Conservation (phyloP, 2,797 vertebrate genomes). For the Pangasius larnaudii region DNA sequence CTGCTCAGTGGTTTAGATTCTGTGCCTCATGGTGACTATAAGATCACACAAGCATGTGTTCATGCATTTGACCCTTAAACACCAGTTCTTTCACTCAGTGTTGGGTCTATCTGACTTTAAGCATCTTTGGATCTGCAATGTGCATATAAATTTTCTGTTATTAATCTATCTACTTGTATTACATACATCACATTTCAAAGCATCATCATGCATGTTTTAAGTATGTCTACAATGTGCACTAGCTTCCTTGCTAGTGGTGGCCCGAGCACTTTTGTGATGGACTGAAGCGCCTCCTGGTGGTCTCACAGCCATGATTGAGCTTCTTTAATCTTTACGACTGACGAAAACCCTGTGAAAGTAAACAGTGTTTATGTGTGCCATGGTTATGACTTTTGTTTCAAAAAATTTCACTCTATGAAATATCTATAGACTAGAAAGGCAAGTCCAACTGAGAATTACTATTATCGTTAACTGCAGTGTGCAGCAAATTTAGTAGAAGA, state of each 20-base stretch:
- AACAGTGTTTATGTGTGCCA: neutral
- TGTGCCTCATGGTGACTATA: neutral
- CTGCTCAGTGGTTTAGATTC: slow-evolving; percentile 6
- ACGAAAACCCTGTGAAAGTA: neutral
- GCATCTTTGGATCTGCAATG: neutral
- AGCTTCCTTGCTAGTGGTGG: neutral
- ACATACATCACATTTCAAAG: neutral
- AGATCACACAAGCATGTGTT: neutral
- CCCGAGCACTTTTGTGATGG: neutral
- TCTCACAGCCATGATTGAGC: neutral
- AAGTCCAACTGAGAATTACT: neutral
- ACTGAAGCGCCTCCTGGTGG: slow-evolving; percentile 21
- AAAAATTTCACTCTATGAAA: neutral
- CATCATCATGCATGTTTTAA: neutral
- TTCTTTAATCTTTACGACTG: neutral
- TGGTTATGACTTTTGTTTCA: neutral
- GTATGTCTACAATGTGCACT: neutral
- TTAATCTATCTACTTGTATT: no score
- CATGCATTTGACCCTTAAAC: neutral
- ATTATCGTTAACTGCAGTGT: neutral
- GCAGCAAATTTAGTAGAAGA: neutral
- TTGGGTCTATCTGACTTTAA: neutral
- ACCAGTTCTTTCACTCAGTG: neutral
- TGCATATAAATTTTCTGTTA: neutral
- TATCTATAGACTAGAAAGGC: neutral